These are phyloP conservation scores for Beroe forskalii DNA, from an alignment of 37 sponge, comb jelly and placozoan genomes.

Conservation along the genomic window DNA sequence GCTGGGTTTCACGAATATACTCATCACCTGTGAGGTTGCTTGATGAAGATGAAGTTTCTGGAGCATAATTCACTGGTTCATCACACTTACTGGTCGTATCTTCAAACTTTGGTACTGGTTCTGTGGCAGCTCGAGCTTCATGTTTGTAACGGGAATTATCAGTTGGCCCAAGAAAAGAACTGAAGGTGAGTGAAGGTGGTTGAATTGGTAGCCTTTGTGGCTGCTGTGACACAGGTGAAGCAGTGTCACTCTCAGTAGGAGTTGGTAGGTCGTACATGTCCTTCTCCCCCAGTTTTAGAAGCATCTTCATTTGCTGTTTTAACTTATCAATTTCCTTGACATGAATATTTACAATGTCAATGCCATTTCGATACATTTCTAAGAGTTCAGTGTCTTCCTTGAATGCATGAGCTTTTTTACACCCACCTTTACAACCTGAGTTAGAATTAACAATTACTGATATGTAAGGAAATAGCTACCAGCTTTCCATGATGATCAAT, in stretches of 20 bases:
- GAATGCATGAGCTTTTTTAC: slow-evolving; percentile 57
- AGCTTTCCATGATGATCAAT: too few species aligned
- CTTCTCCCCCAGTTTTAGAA: neutral
- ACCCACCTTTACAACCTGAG: slow-evolving; percentile 43
- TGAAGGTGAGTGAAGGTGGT: slow-evolving; percentile 37
- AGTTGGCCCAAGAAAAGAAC: neutral
- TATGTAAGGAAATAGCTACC: too few species aligned
- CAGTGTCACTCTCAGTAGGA: neutral
- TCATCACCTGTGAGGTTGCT: neutral
- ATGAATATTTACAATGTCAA: slow-evolving; percentile 10
- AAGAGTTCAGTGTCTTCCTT: slow-evolving; percentile 41
- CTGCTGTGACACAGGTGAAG: neutral
- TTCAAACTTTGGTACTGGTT: too few species aligned
- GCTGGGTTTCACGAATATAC: slow-evolving; percentile 13
- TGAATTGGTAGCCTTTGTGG: neutral
- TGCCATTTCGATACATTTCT: slow-evolving; percentile 23
- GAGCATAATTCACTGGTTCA: neutral
- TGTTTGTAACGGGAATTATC: neutral
- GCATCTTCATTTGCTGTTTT: slow-evolving; percentile 5
- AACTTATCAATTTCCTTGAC: slow-evolving; percentile 9
- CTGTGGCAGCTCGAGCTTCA: neutral
- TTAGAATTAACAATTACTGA: too few species aligned
- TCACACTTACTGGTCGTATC: neutral
- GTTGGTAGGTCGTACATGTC: slow-evolving; percentile 62
- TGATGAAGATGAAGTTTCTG: neutral